Evolutionary conservation across 2,113 vertebrate genomes (phyloP).

Genomic region (Pituophis catenifer): DNA sequence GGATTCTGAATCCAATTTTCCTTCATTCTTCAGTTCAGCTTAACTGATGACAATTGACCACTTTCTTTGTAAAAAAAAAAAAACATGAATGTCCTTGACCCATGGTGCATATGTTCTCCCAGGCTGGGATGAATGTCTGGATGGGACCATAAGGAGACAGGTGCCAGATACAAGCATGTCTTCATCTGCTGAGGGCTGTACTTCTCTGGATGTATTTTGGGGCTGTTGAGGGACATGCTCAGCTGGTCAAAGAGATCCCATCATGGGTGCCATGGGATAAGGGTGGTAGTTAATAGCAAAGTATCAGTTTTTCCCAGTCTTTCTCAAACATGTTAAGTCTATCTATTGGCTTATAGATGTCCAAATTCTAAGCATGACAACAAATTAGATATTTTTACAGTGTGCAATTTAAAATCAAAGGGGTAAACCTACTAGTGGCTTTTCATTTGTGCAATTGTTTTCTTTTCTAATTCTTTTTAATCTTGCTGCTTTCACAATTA

Average conservation of each 20-base stretch:
- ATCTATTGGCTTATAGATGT: not conserved
- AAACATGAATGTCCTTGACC: not conserved
- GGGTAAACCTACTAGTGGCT: not conserved
- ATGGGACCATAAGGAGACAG: not conserved
- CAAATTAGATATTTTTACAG: not conserved
- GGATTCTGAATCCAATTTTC: not conserved
- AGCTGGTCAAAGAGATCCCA: not conserved
- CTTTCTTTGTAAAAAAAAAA: not conserved
- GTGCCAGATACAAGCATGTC: not conserved
- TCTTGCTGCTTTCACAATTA: not conserved
- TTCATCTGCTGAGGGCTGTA: not conserved
- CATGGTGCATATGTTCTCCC: not conserved
- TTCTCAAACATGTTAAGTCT: not conserved
- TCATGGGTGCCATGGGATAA: not conserved
- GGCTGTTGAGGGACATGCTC: not conserved
- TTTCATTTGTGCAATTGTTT: not conserved
- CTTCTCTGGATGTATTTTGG: not conserved
- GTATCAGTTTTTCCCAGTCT: not conserved
- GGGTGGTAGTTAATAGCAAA: not conserved
- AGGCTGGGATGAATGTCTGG: not conserved
- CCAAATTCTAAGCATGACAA: not conserved
- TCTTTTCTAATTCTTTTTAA: not conserved
- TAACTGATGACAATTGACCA: not conserved
- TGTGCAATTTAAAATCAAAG: not conserved
- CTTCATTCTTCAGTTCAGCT: not conserved